phyloP scores from a whole-genome alignment of 2,113 vertebrate genomes.

The Albula goreensis region DNA sequence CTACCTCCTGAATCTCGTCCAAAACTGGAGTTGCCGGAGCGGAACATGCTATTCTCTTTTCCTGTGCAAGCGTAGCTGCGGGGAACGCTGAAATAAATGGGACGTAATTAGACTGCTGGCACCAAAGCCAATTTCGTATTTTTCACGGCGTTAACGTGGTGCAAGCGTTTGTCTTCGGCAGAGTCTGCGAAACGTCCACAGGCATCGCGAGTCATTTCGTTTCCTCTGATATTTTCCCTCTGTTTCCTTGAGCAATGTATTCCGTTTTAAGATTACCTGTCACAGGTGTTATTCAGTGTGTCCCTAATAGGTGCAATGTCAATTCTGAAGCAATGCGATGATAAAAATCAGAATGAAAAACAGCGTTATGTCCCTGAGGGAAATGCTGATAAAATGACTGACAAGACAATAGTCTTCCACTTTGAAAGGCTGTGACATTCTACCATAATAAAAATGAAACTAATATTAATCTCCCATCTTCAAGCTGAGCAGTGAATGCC shows the following conservation, averaged over 20 bases:
- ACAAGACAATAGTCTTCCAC: neutral
- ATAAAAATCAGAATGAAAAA: neutral
- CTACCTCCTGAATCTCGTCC: constrained; percentile 23
- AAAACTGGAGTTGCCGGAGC: constrained; percentile 51
- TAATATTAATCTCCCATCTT: neutral
- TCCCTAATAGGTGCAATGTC: neutral
- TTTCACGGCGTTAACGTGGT: constrained; percentile 11
- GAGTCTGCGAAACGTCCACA: neutral
- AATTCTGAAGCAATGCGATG: neutral
- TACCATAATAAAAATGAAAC: neutral
- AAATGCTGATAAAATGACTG: neutral
- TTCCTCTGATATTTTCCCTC: neutral
- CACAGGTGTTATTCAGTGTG: neutral
- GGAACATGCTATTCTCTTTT: constrained; percentile 58
- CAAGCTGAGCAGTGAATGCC: neutral
- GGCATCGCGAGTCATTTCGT: neutral
- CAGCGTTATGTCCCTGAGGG: neutral
- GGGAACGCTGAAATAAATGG: constrained; percentile 50
- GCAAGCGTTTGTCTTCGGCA: neutral
- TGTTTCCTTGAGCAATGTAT: neutral
- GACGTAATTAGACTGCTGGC: constrained; percentile 60
- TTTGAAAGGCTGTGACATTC: neutral
- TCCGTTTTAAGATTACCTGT: neutral
- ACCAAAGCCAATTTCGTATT: constrained; percentile 53
- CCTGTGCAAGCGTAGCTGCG: constrained; percentile 47